Evolutionary conservation across 2,888 invertebrate species (phyloP).

Genomic region (Melinaea marsaeus): DNA sequence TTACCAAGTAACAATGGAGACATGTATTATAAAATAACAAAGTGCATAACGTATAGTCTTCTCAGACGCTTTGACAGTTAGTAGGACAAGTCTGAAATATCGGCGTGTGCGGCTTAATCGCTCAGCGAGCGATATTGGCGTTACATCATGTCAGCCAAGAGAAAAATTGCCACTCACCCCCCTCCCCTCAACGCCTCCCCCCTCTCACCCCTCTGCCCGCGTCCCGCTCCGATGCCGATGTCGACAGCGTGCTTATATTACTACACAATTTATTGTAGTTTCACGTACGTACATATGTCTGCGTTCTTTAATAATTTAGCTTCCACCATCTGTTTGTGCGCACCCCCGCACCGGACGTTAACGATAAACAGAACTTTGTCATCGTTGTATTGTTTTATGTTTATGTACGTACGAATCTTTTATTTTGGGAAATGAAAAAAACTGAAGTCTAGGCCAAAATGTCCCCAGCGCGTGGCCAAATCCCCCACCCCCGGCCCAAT

Average conservation of each 20-base stretch:
- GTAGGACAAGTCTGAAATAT: slow-evolving; percentile 77
- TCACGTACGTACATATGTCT: slow-evolving; percentile 52
- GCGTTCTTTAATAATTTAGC: slow-evolving; percentile 8
- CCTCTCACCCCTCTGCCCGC: slow-evolving; percentile 33
- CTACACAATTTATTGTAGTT: slow-evolving; percentile 71
- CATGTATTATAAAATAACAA: slow-evolving; percentile 5
- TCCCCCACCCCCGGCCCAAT: slow-evolving; percentile 54
- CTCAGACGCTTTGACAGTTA: slow-evolving; percentile 74
- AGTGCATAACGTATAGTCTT: slow-evolving; percentile 42
- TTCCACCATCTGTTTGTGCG: neutral
- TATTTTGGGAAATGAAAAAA: slow-evolving; percentile 36
- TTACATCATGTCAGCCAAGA: slow-evolving; percentile 77
- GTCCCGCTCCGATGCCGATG: slow-evolving; percentile 42
- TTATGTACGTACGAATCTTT: neutral
- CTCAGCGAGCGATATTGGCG: slow-evolving; percentile 77
- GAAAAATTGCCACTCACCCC: slow-evolving; percentile 73
- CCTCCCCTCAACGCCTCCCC: slow-evolving; percentile 45
- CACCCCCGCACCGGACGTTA: too few relatives aligned
- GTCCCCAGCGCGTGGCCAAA: slow-evolving; percentile 51
- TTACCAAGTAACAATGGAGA: slow-evolving; percentile 17
- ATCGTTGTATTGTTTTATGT: too few relatives aligned
- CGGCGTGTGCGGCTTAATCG: slow-evolving; percentile 77
- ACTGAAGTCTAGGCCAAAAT: slow-evolving; percentile 42
- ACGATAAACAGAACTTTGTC: too few relatives aligned
- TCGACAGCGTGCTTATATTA: slow-evolving; percentile 73